Conservation (phyloP, 2,888 invertebrate species). For the Ditula angustiorana region DNA sequence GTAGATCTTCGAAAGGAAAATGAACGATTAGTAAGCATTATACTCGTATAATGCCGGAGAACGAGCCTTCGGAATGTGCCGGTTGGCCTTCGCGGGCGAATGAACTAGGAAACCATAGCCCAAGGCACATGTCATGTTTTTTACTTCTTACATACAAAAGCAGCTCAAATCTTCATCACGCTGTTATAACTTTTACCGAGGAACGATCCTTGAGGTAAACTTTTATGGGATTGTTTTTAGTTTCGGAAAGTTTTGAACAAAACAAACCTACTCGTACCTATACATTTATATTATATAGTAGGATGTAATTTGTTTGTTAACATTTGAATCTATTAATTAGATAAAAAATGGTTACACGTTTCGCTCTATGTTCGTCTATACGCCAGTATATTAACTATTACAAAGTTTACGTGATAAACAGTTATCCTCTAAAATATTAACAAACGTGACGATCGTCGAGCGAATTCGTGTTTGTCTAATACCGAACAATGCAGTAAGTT, state of each 20-base stretch:
- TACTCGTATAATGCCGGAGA: conserved; percentile 18
- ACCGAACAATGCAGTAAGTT: not conserved
- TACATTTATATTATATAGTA: no score
- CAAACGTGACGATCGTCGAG: not conserved
- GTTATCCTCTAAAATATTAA: no score
- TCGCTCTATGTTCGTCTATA: no score
- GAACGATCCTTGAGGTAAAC: not conserved
- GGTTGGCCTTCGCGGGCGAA: conserved; percentile 33
- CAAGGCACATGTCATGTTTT: not conserved
- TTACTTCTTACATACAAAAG: not conserved
- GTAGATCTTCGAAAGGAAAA: conserved; percentile 26
- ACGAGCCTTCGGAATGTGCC: conserved; percentile 22
- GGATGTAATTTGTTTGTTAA: no score
- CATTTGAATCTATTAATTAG: no score
- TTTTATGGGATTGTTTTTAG: not conserved
- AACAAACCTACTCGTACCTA: no score
- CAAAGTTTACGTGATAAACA: no score
- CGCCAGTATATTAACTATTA: no score
- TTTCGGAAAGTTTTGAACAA: no score
- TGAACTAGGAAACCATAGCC: conserved; percentile 34
- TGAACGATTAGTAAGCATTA: conserved; percentile 38
- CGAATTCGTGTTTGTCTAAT: conserved; percentile 18
- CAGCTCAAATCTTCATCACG: not conserved
- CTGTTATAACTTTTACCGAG: not conserved
- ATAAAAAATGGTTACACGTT: no score